phyloP scores from a whole-genome alignment of 2,888 invertebrate species.

The Acrobasis repandana region DNA sequence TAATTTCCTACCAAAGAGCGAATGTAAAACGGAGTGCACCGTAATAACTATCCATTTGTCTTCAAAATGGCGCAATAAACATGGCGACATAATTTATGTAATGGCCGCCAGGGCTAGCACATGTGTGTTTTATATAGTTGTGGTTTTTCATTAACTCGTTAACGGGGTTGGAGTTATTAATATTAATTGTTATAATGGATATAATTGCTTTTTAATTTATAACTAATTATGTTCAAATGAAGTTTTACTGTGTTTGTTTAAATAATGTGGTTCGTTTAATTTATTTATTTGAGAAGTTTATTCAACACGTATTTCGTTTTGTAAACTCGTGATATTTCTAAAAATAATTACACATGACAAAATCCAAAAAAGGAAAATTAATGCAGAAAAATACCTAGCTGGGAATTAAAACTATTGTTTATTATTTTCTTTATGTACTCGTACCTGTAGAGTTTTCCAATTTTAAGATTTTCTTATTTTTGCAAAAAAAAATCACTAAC shows the following conservation, averaged over 20 bases:
- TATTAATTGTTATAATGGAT: constrained; percentile 26
- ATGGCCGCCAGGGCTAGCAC: constrained; percentile 79
- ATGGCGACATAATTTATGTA: constrained; percentile 82
- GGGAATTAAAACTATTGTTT: too few species aligned
- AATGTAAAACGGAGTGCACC: constrained; percentile 79
- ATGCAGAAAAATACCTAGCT: too few species aligned
- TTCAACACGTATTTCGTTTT: too few species aligned
- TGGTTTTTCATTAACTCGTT: constrained; percentile 75
- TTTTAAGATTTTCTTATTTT: too few species aligned
- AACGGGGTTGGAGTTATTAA: constrained; percentile 39
- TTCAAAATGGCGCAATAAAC: constrained; percentile 83
- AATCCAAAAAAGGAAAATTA: too few species aligned
- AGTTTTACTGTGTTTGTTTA: background rate
- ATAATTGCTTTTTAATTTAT: background rate
- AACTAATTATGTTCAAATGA: background rate
- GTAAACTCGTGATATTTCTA: too few species aligned
- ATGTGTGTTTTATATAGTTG: constrained; percentile 77
- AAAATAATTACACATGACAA: too few species aligned
- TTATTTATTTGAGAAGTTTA: background rate
- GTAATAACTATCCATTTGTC: constrained; percentile 83
- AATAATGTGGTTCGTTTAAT: background rate
- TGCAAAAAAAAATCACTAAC: too few species aligned
- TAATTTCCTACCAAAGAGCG: constrained; percentile 76
- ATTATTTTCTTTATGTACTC: too few species aligned
- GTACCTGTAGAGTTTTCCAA: too few species aligned